These are phyloP conservation scores for Timema cristinae DNA, from an alignment of 2,888 invertebrate genomes.

Conservation along the genomic window DNA sequence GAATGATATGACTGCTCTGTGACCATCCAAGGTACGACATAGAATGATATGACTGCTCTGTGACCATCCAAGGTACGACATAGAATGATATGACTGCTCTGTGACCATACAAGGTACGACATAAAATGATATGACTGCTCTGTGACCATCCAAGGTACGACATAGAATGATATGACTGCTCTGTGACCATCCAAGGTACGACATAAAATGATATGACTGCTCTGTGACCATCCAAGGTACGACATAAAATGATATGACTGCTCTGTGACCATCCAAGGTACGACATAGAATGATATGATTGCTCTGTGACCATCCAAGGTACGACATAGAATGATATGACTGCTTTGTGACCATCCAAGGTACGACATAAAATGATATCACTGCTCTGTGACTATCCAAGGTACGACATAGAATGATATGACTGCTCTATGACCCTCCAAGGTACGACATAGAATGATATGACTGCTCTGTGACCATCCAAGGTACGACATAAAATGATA, in stretches of 20 bases:
- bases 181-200: conserved; percentile 18
- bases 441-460: conserved; percentile 23
- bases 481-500: conserved; percentile 25
- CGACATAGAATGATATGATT: conserved; percentile 7
- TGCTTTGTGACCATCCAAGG: conserved; percentile 2
- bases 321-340: conserved; percentile 12
- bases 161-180: not conserved
- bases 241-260: not conserved
- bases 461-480: not conserved
- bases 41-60: too few species aligned
- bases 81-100: too few species aligned
- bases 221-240: conserved; percentile 16
- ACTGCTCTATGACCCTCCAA: not conserved
- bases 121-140: too few species aligned
- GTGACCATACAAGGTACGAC: conserved; percentile 20
- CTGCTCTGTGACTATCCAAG: not conserved
- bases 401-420: conserved; percentile 21
- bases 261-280: conserved; percentile 15
- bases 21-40: conserved; percentile 21
- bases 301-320: conserved; percentile 13
- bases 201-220: not conserved
- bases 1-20: too few species aligned
- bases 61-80: conserved; percentile 20
- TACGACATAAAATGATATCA: conserved; percentile 18
- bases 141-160: conserved; percentile 19